Evolutionary conservation across 1,140 invertebrate genomes (phyloP).

Genomic region (Drosophila dunni): DNA sequence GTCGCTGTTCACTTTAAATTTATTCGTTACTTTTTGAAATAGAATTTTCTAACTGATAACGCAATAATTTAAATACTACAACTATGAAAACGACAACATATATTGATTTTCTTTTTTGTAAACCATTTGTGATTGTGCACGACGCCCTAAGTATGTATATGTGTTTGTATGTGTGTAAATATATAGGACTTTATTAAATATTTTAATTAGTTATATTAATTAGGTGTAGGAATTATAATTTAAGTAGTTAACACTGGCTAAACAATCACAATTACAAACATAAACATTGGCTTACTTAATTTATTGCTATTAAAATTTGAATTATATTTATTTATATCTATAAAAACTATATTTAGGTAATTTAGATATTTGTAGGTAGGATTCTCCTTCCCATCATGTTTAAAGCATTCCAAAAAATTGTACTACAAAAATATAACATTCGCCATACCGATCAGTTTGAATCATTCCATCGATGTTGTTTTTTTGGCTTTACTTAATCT

Average conservation of each 20-base stretch:
- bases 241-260: slow-evolving; percentile 47
- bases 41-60: slow-evolving; percentile 49
- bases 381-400: slow-evolving; percentile 9
- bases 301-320: slow-evolving; percentile 38
- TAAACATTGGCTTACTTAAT: slow-evolving; percentile 64
- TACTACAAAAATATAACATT: slow-evolving; percentile 76
- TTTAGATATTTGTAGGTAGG: slow-evolving; percentile 43
- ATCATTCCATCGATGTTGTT: not conserved
- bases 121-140: slow-evolving; percentile 67
- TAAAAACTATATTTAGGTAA: slow-evolving; percentile 51
- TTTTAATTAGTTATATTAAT: slow-evolving; percentile 35
- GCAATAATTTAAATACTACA: slow-evolving; percentile 26
- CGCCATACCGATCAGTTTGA: slow-evolving; percentile 8
- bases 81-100: slow-evolving; percentile 35
- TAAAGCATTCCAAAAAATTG: slow-evolving; percentile 77
- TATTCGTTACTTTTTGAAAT: slow-evolving; percentile 34
- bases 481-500: slow-evolving; percentile 89
- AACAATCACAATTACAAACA: slow-evolving; percentile 67
- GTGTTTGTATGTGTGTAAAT: slow-evolving; percentile 6
- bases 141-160: slow-evolving; percentile 52
- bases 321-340: slow-evolving; percentile 45
- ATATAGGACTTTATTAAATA: slow-evolving; percentile 40
- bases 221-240: slow-evolving; percentile 26
- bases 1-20: slow-evolving; percentile 41
- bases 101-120: not conserved